Evolutionary conservation across 1,140 invertebrate species (phyloP).

Genomic region (Prorops nasuta): DNA sequence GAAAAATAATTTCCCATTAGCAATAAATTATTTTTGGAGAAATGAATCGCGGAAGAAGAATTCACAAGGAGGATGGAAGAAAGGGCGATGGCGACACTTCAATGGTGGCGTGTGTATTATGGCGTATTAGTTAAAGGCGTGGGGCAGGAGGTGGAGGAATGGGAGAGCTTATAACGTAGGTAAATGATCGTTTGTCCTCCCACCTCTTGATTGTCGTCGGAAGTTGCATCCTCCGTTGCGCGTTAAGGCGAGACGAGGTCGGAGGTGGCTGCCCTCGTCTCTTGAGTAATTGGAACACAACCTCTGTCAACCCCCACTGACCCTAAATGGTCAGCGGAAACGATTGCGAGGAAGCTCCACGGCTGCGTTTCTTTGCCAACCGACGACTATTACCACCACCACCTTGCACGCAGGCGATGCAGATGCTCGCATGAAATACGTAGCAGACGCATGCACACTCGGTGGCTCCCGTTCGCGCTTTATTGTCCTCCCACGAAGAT

Average conservation of each 20-base stretch:
- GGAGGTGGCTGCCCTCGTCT: constrained; percentile 29
- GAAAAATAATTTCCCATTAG: no score
- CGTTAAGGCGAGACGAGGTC: constrained; percentile 21
- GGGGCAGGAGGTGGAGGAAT: no score
- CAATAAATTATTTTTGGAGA: no score
- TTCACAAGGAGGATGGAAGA: no score
- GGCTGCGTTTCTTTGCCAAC: no score
- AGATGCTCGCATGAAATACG: constrained; percentile 1
- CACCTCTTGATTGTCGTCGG: constrained; percentile 46
- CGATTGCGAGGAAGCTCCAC: no score
- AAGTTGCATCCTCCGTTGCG: constrained; percentile 38
- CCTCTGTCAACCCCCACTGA: constrained; percentile 46
- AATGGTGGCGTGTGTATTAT: no score
- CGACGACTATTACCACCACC: constrained; percentile 32
- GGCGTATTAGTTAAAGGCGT: no score
- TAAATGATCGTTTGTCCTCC: constrained; percentile 51
- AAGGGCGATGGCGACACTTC: no score
- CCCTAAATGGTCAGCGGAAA: constrained; percentile 49
- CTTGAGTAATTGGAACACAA: constrained; percentile 54
- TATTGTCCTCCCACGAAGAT: constrained; percentile 51
- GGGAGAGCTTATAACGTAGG: constrained; percentile 40
- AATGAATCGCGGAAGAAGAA: no score
- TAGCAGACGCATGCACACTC: background rate
- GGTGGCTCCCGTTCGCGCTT: constrained; percentile 23
- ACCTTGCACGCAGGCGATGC: background rate